Base-by-base conservation (phyloP, 2,113 vertebrate species). In the Lanius collurio region DNA sequence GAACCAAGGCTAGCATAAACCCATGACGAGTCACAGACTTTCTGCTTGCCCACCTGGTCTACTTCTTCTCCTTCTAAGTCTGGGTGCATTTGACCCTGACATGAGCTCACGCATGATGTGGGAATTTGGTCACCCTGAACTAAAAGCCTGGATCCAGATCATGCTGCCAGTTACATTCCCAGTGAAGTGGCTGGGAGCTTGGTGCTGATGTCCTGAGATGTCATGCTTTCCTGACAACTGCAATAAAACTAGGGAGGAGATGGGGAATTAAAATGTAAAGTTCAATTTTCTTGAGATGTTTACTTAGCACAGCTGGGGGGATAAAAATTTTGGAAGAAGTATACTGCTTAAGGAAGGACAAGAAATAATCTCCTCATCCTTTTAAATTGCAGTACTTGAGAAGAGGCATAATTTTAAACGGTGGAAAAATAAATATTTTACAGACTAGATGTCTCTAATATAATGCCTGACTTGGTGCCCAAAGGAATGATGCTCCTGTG, bases 151-250 rank as follows among this genome's bases (percentile, higher is more conserved):
- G 46, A 80, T 42, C 26, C 11, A 12, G 9, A 5, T 33, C 0
- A 0, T 49, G 21, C 46, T 94, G 60, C 59, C 17, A 15, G 41
- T 83, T 57, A 27, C 5, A 1, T 60, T 65, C 62, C 55, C 39
- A 17, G 16, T 67, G 39, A 12, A 17, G 42, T 26, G 52, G 9
- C 76, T 87, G 49, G 42, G 64, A 73, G 44, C 52, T 50, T 5
- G 4, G 50, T 46, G 56, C 26, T 6, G 10, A 33, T 6, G 2
- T 84, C 60, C 39, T 87, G 50, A 67, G n/a, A 8, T 0, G 0
- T 74, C 71, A 44, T 0, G 0, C 50, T 78, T 74, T 37, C 41
- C 73, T 90, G 73, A 70, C 41, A 75, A 60, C 24, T 73, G n/a
- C 42, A 76, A 2, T 69, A 82, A 42, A 71, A 9, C 11, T 93